Evolutionary conservation across 2,113 vertebrate genomes (phyloP).

Genomic region (Silurus glanis): DNA sequence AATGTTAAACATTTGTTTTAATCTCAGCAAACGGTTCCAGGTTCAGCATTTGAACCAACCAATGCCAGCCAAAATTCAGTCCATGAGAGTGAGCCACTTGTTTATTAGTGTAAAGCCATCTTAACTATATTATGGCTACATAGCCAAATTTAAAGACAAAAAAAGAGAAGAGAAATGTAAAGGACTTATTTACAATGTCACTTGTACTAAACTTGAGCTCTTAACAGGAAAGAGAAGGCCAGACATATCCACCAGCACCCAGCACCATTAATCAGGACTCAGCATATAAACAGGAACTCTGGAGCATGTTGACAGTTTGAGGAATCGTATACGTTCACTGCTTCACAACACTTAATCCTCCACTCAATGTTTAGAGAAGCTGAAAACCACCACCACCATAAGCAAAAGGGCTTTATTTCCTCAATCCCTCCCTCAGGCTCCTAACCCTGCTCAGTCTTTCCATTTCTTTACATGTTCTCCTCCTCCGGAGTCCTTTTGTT

Average conservation of each 20-base stretch:
- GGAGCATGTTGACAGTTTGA: slow-evolving; percentile 64
- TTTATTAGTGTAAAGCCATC: too few species aligned
- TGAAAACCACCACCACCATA: slow-evolving; percentile 43
- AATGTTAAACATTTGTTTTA: too few species aligned
- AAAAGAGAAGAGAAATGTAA: background rate
- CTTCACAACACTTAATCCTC: slow-evolving; percentile 58
- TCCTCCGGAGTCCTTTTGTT: background rate
- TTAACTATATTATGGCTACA: too few species aligned
- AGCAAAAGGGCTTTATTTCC: slow-evolving; percentile 8
- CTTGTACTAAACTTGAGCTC: background rate
- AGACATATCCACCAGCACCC: slow-evolving; percentile 35
- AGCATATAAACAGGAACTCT: slow-evolving; percentile 71
- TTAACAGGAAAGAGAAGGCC: background rate
- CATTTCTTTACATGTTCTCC: background rate
- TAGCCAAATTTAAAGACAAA: background rate
- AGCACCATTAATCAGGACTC: slow-evolving; percentile 58
- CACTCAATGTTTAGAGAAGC: slow-evolving; percentile 60
- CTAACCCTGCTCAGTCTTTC: background rate
- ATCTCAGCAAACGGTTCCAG: too few species aligned
- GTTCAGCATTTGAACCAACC: too few species aligned
- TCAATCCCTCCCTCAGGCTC: slow-evolving; percentile 10
- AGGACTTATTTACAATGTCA: background rate
- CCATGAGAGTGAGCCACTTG: too few species aligned
- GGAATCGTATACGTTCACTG: slow-evolving; percentile 59
- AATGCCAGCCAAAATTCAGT: too few species aligned